Evolutionary conservation across 2,797 vertebrate species (phyloP).

Genomic region (Onychomys torridus): DNA sequence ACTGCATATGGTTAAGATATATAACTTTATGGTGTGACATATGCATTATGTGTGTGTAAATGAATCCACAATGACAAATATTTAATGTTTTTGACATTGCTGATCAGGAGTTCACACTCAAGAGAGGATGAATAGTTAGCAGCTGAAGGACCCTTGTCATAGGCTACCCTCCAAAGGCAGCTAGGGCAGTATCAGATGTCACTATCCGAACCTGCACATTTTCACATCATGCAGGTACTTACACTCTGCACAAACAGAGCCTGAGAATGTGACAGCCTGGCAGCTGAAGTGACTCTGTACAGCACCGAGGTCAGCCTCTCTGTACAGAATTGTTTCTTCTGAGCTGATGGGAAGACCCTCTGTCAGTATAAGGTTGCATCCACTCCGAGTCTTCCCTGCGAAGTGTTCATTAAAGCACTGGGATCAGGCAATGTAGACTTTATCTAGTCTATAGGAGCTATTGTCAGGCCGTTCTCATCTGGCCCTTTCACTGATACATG

Average conservation of each 20-base stretch:
- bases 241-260: not conserved
- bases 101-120: not conserved
- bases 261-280: not conserved
- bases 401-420: not conserved
- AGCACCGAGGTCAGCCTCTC: not conserved
- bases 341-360: not conserved
- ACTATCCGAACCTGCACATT: not conserved
- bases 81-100: not conserved
- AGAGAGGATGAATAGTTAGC: not conserved
- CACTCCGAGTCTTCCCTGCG: not conserved
- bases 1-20: not conserved
- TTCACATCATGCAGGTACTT: not conserved
- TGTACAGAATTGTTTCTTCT: not conserved
- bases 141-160: not conserved
- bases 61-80: constrained; percentile 33
- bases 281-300: not conserved
- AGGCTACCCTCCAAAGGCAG: not conserved
- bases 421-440: not conserved
- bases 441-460: not conserved
- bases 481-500: not conserved
- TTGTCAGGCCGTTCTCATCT: not conserved
- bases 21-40: not conserved
- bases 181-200: not conserved
- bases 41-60: not conserved
- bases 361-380: not conserved